phyloP scores from a whole-genome alignment of 1,140 invertebrate species.

The Megathymus violae region DNA sequence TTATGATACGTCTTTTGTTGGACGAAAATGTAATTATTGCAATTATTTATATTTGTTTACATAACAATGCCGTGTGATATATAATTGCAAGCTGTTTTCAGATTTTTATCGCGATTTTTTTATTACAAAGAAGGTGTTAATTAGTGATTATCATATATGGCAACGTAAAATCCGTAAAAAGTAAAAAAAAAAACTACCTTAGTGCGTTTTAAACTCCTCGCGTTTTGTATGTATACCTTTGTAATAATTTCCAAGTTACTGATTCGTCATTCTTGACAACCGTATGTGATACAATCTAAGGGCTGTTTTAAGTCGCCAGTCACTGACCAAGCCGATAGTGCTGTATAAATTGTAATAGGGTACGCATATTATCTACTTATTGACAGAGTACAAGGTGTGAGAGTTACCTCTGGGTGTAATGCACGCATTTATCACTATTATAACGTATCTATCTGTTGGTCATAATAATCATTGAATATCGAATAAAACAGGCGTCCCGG shows the following conservation, averaged over 20 bases:
- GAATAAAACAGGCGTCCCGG: too few relatives aligned
- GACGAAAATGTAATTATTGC: slow-evolving; percentile 29
- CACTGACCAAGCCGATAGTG: slow-evolving; percentile 62
- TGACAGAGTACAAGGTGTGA: slow-evolving; percentile 77
- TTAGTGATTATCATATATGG: slow-evolving; percentile 21
- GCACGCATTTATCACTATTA: slow-evolving; percentile 14
- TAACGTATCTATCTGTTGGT: background rate
- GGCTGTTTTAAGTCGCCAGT: slow-evolving; percentile 70
- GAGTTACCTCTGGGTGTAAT: slow-evolving; percentile 47
- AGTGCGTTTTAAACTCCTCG: too few relatives aligned
- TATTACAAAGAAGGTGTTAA: slow-evolving; percentile 13
- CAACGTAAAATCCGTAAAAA: background rate
- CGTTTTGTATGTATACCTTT: too few relatives aligned
- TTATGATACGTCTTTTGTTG: slow-evolving; percentile 26
- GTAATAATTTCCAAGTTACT: too few relatives aligned
- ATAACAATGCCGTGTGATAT: slow-evolving; percentile 26
- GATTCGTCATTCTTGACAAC: slow-evolving; percentile 20
- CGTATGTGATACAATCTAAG: slow-evolving; percentile 63
- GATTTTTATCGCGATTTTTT: background rate
- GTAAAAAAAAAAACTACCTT: slow-evolving; percentile 1
- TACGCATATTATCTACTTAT: slow-evolving; percentile 66
- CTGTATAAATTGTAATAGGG: slow-evolving; percentile 52
- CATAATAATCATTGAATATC: too few relatives aligned
- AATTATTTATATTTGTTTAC: slow-evolving; percentile 35
- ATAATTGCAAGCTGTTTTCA: slow-evolving; percentile 28